phyloP scores from a whole-genome alignment of 2,888 invertebrate species.

The Diarsia rubi region DNA sequence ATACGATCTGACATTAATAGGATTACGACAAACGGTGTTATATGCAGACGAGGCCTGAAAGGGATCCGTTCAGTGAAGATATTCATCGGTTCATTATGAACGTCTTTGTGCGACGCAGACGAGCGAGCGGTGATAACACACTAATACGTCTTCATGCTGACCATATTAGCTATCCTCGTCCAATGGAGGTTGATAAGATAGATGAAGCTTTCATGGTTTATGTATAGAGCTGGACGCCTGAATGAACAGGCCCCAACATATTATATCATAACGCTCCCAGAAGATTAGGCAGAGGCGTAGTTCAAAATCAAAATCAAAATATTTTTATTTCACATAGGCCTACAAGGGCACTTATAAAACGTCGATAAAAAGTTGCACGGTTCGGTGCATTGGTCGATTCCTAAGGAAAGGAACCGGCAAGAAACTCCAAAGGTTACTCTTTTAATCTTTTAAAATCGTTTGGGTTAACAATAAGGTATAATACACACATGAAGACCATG shows the following conservation, averaged over 20 bases:
- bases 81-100: slow-evolving; percentile 51
- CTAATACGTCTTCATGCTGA: slow-evolving; percentile 42
- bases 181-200: slow-evolving; percentile 14
- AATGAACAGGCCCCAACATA: background rate
- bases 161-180: slow-evolving; percentile 33
- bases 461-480: no score
- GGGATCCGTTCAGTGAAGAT: slow-evolving; percentile 34
- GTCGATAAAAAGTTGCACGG: no score
- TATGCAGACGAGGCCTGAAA: slow-evolving; percentile 43
- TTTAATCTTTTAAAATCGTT: no score
- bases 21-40: slow-evolving; percentile 43
- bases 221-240: background rate
- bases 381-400: no score
- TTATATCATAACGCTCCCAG: background rate
- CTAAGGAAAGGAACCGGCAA: no score
- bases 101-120: slow-evolving; percentile 54
- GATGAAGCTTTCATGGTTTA: background rate
- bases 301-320: no score
- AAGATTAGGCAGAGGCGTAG: background rate
- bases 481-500: no score
- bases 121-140: slow-evolving; percentile 43
- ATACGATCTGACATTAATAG: slow-evolving; percentile 55
- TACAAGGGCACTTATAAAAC: no score
- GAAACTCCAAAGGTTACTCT: no score
- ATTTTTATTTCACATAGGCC: no score